Evolutionary conservation across 2,113 vertebrate species (phyloP).

Genomic region (Pan troglodytes): NHGRI_mPanTro3-v2.1_pri NC_072403.2:104286001-104286500

Average conservation of each 20-base stretch:
- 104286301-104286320: background rate
- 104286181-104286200: background rate
- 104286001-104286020: background rate
- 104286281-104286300: background rate
- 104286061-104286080: background rate
- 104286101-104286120: background rate
- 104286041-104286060: background rate
- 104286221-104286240: background rate
- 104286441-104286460: constrained; percentile 18
- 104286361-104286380: background rate
- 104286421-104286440: background rate
- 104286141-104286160: background rate
- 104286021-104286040: background rate
- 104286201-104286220: background rate
- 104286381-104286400: background rate
- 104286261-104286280: background rate
- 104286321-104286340: background rate
- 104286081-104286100: background rate
- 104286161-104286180: background rate
- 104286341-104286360: background rate
- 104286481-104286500: constrained; percentile 30
- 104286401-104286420: background rate
- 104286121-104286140: background rate
- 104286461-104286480: background rate
- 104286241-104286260: background rate